phyloP scores from a whole-genome alignment of 2,113 vertebrate species.

The Petromus typicus region DNA sequence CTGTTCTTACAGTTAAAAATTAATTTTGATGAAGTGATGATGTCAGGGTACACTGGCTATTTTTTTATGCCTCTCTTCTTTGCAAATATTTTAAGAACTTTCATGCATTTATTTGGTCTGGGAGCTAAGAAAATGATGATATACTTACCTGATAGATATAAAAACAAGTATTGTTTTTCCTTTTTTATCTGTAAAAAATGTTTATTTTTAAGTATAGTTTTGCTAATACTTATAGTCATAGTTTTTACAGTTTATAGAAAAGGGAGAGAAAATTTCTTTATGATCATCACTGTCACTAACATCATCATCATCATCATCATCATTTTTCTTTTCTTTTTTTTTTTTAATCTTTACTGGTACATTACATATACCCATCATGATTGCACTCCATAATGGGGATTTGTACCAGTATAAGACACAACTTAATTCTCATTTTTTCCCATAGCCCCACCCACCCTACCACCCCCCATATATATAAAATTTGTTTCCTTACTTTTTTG shows the following conservation, averaged over 20 bases:
- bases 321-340: not conserved
- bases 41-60: not conserved
- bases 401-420: too few species aligned
- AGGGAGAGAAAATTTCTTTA: not conserved
- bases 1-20: not conserved
- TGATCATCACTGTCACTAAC: not conserved
- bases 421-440: too few species aligned
- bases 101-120: slow-evolving; percentile 3
- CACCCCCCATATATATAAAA: too few species aligned
- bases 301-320: not conserved
- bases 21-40: slow-evolving; percentile 34
- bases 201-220: too few species aligned
- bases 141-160: too few species aligned
- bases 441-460: too few species aligned
- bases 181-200: too few species aligned
- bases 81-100: slow-evolving; percentile 40
- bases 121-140: slow-evolving; percentile 16
- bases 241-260: not conserved
- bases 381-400: too few species aligned
- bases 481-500: too few species aligned
- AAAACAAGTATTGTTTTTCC: too few species aligned
- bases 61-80: not conserved
- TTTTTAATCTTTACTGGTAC: too few species aligned
- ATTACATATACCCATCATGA: too few species aligned
- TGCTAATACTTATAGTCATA: not conserved